A percentile compares a stretch with the other conserved stretches of the same genome.
phyloP scores from a whole-genome alignment of 2,113 vertebrate species.

The Salvelinus alpinus region DNA sequence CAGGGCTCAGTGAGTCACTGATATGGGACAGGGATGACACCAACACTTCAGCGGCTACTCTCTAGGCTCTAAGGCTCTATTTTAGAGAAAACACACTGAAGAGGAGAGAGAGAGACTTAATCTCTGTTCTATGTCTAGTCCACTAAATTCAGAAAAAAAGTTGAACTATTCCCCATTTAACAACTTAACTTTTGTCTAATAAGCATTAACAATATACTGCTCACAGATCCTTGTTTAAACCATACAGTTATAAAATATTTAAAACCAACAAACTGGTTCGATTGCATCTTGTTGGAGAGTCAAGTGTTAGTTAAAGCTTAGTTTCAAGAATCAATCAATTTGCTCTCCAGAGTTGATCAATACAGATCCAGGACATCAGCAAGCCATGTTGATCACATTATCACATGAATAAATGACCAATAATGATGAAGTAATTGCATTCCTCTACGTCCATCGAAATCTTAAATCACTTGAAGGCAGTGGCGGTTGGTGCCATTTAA shows the following conservation, averaged over 20 bases:
- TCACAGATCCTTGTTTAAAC: too few relatives aligned
- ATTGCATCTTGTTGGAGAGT: too few relatives aligned
- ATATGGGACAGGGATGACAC: constrained; percentile 65
- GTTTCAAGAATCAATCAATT: neutral
- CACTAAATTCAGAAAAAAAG: neutral
- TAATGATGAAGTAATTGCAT: neutral
- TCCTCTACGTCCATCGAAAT: neutral
- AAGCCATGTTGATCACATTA: neutral
- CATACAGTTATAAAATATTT: too few relatives aligned
- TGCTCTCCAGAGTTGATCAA: neutral
- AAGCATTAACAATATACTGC: neutral
- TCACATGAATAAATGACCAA: constrained; percentile 15
- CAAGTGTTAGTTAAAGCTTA: neutral
- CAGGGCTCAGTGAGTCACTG: constrained; percentile 68
- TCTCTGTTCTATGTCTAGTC: neutral
- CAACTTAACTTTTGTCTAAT: neutral
- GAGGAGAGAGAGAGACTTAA: neutral
- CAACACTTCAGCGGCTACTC: constrained; percentile 57
- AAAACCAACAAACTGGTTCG: too few relatives aligned
- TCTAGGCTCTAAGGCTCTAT: constrained; percentile 51
- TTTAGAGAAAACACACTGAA: constrained; percentile 33
- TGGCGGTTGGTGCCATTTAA: too few relatives aligned
- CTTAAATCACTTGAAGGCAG: constrained; percentile 22
- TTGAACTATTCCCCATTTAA: too few relatives aligned
- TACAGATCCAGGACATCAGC: too few relatives aligned